Evolutionary conservation across 2,888 invertebrate genomes (phyloP).

Genomic region (Torymus texanus): DNA sequence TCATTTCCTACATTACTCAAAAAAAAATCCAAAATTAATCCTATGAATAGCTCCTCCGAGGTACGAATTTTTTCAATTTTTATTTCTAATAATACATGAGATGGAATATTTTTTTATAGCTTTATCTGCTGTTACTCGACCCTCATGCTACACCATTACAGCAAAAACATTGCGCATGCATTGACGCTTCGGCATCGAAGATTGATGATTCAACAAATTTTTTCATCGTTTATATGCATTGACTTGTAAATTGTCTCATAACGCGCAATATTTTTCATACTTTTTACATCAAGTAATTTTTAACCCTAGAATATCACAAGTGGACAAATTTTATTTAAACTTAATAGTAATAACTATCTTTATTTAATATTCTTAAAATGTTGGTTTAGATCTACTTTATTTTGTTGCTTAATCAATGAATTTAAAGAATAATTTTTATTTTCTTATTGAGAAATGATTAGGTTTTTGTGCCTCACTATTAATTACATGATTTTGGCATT

Average conservation of each 20-base stretch:
- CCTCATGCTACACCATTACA: constrained; percentile 54
- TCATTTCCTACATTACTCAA: constrained; percentile 36
- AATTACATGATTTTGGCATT: too few relatives aligned
- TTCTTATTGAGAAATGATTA: too few relatives aligned
- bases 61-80: constrained; percentile 40
- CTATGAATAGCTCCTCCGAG: constrained; percentile 50
- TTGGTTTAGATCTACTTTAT: too few relatives aligned
- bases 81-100: constrained; percentile 19
- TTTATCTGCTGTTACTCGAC: constrained; percentile 53
- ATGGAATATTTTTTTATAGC: constrained; percentile 30
- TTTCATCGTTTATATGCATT: neutral
- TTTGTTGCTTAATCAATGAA: too few relatives aligned
- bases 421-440: too few relatives aligned
- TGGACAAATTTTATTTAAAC: too few relatives aligned
- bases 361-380: too few relatives aligned
- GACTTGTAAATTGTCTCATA: neutral
- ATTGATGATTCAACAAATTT: constrained; percentile 9
- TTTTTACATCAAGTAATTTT: neutral
- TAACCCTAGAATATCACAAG: constrained; percentile 12
- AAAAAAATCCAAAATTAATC: constrained; percentile 26
- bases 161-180: constrained; percentile 56
- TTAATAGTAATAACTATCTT: too few relatives aligned
- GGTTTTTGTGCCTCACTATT: too few relatives aligned
- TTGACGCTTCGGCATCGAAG: constrained; percentile 18
- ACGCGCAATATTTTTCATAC: constrained; percentile 37